Evolutionary conservation across 2,113 vertebrate genomes (phyloP).

Genomic region (Siniperca chuatsi): DNA sequence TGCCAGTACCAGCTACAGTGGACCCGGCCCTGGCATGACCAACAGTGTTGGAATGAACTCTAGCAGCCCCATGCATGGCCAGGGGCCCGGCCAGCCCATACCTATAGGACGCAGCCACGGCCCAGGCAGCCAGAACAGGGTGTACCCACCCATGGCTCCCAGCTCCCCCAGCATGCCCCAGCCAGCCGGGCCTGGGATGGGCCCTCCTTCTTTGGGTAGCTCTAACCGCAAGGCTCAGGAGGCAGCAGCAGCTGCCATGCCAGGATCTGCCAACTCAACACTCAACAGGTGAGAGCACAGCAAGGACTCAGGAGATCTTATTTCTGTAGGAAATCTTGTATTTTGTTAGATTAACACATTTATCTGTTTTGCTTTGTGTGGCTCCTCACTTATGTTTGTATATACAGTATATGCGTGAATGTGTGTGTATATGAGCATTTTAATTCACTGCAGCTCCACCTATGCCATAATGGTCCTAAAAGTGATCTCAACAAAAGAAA

Average conservation of each 20-base stretch:
- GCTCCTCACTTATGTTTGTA: background rate
- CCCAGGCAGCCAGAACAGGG: constrained; percentile 88
- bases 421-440: background rate
- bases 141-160: constrained; percentile 92
- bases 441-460: background rate
- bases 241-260: constrained; percentile 86
- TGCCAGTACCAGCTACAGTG: constrained; percentile 91
- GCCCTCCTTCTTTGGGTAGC: constrained; percentile 89
- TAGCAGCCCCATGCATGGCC: constrained; percentile 96
- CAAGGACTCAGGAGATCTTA: background rate
- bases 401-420: background rate
- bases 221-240: constrained; percentile 96
- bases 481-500: constrained; percentile 14
- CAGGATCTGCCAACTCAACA: constrained; percentile 90
- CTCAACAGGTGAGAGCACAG: constrained; percentile 88
- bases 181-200: constrained; percentile 94
- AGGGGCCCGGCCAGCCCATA: constrained; percentile 92
- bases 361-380: background rate
- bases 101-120: constrained; percentile 90
- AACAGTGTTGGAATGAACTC: constrained; percentile 93
- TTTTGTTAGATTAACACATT: background rate
- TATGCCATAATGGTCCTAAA: background rate
- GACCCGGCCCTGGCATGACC: constrained; percentile 86
- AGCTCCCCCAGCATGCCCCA: constrained; percentile 95
- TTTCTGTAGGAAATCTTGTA: background rate